These are phyloP conservation scores for Ceratina japonica DNA, from an alignment of 1,140 invertebrate species.

Conservation along the genomic window DNA sequence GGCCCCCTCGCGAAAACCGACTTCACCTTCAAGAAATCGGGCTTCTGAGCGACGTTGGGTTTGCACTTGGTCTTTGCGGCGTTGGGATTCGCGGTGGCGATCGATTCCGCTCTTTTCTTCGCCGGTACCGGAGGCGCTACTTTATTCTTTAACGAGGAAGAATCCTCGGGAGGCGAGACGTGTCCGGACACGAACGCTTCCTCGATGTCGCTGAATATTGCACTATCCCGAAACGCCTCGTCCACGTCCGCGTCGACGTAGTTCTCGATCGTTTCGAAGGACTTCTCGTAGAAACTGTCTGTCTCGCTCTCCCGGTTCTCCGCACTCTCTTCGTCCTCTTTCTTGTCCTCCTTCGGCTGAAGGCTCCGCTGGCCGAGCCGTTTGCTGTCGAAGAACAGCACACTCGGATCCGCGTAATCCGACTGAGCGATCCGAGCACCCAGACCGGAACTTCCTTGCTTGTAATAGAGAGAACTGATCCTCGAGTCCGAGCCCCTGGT, in stretches of 20 bases:
- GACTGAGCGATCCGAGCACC: constrained; percentile 92
- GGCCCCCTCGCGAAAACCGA: constrained; percentile 29
- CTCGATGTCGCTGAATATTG: constrained; percentile 89
- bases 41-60: constrained; percentile 68
- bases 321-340: constrained; percentile 35
- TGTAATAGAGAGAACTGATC: constrained; percentile 79
- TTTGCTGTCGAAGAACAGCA: constrained; percentile 80
- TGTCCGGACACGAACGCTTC: constrained; percentile 67
- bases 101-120: constrained; percentile 58
- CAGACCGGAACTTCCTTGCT: constrained; percentile 89
- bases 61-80: constrained; percentile 34
- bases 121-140: constrained; percentile 74
- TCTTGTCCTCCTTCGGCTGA: constrained; percentile 13
- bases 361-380: constrained; percentile 24
- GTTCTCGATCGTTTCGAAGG: constrained; percentile 88
- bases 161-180: constrained; percentile 3
- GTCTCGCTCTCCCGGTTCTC: constrained; percentile 74
- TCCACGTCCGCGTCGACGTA: constrained; percentile 78
- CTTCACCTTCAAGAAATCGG: constrained; percentile 64
- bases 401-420: constrained; percentile 90
- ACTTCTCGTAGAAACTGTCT: constrained; percentile 87
- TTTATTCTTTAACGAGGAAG: constrained; percentile 56
- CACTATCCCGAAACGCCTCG: constrained; percentile 89
- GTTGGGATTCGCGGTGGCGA: background rate
- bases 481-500: constrained; percentile 43